Percentiles rank a stretch among this genome's conserved stretches.
Evolutionary conservation across 1,140 invertebrate species (phyloP).

Genomic region (Camponotus vicinus): DNA sequence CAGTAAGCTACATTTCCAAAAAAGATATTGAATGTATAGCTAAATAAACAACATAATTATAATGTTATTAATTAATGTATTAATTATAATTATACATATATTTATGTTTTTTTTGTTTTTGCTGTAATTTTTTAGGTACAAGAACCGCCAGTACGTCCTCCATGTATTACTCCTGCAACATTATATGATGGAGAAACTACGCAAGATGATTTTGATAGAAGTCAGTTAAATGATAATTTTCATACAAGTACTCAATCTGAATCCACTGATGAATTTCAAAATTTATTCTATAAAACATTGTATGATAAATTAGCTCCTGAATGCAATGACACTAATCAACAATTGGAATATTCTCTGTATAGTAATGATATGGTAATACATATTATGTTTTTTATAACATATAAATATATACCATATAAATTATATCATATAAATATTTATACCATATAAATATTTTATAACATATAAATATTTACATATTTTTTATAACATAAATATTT

Average conservation of each 20-base stretch:
- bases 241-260: neutral
- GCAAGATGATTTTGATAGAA: neutral
- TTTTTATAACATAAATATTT: constrained; percentile 1
- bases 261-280: neutral
- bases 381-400: constrained; percentile 6
- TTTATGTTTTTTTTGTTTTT: neutral
- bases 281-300: neutral
- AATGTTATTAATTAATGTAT: neutral
- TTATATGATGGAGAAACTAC: neutral
- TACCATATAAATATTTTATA: neutral
- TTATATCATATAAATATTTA: too few species aligned
- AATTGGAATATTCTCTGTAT: neutral
- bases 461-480: neutral
- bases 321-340: neutral
- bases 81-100: neutral
- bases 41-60: neutral
- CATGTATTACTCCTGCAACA: neutral
- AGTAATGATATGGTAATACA: constrained; percentile 11
- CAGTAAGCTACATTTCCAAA: constrained; percentile 16
- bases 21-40: neutral
- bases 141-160: constrained; percentile 23
- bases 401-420: neutral
- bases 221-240: neutral
- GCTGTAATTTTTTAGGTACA: neutral
- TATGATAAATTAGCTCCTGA: constrained; percentile 15